Conservation (phyloP, 2,888 invertebrate genomes). For the Stenichneumon culpator region DNA sequence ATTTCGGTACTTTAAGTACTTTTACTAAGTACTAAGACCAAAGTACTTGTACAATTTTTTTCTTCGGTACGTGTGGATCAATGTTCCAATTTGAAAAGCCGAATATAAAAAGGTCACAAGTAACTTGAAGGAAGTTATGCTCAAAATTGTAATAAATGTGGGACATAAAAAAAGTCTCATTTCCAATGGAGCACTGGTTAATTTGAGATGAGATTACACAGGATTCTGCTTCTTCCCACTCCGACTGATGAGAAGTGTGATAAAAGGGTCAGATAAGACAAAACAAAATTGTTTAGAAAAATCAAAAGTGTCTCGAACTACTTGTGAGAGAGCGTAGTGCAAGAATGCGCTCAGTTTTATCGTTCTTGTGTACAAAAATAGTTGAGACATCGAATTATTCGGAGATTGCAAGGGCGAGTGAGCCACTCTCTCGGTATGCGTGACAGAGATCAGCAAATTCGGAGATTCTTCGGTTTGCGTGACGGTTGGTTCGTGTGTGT, state of each 20-base stretch:
- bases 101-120: no score
- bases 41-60: no score
- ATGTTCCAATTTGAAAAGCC: no score
- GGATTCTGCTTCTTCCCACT: not conserved
- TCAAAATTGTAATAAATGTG: no score
- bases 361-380: conserved; percentile 36
- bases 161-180: no score
- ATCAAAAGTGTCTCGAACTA: not conserved
- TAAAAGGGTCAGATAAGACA: not conserved
- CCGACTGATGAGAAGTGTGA: not conserved
- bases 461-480: conserved; percentile 14
- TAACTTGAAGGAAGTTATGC: no score
- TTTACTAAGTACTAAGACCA: no score
- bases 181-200: no score
- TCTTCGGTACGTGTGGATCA: no score
- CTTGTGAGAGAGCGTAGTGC: not conserved
- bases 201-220: no score
- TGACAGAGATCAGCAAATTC: conserved; percentile 9
- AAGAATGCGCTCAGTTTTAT: conserved; percentile 19
- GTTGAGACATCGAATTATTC: conserved; percentile 61
- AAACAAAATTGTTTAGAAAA: not conserved
- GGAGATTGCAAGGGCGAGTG: conserved; percentile 12
- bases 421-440: conserved; percentile 44
- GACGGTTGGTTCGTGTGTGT: not conserved
- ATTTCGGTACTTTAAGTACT: no score